phyloP scores from a whole-genome alignment of 2,113 vertebrate species.

The Todiramphus saurophagus region DNA sequence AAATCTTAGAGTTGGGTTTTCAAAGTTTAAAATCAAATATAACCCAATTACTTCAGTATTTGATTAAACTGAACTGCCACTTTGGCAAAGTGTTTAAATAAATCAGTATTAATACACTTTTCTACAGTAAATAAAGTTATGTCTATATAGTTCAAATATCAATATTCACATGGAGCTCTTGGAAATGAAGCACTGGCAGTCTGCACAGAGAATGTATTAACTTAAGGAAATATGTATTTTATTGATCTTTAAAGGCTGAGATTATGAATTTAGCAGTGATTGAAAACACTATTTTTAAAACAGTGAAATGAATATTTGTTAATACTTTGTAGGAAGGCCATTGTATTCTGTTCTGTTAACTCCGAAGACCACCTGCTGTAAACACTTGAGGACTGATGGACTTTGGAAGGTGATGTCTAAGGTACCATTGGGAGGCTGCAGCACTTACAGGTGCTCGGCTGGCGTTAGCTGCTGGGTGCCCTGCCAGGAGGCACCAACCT shows the following conservation, averaged over 20 bases:
- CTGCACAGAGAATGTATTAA: conserved; percentile 37
- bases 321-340: background rate
- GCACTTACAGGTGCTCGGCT: accelerated
- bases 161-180: conserved; percentile 42
- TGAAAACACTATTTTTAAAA: background rate
- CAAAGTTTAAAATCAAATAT: conserved; percentile 72
- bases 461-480: background rate
- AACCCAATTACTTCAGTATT: conserved; percentile 68
- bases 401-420: accelerated
- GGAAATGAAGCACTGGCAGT: conserved; percentile 33
- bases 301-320: conserved; percentile 1
- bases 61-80: conserved; percentile 70
- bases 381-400: background rate
- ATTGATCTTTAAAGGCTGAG: background rate
- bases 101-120: conserved; percentile 73
- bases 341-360: background rate
- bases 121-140: conserved; percentile 70
- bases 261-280: background rate
- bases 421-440: background rate
- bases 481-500: background rate
- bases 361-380: background rate
- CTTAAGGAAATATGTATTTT: conserved; percentile 23
- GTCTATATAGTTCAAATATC: conserved; percentile 57
- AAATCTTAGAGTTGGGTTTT: conserved; percentile 53
- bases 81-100: conserved; percentile 71